Evolutionary conservation across 2,888 invertebrate species (phyloP).

Genomic region (Aporophyla nigra): DNA sequence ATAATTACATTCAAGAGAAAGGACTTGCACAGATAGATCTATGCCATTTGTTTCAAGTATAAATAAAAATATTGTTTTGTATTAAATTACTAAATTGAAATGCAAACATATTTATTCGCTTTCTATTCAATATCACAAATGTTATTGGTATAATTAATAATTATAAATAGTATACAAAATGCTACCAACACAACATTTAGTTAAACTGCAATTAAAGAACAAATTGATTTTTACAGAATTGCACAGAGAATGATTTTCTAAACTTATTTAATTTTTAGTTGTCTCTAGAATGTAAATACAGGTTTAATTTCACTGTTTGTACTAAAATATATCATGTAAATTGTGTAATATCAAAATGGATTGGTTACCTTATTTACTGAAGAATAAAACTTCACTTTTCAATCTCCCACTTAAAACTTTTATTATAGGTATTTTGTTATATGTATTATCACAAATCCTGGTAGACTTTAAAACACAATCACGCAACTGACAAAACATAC

Average conservation of each 20-base stretch:
- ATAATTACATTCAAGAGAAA: conserved; percentile 34
- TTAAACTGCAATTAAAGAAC: conserved; percentile 42
- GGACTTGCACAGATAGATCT: conserved; percentile 21
- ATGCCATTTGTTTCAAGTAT: neutral
- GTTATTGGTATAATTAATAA: conserved; percentile 39
- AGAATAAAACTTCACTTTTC: conserved; percentile 90
- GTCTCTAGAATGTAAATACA: conserved; percentile 48
- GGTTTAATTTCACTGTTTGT: conserved; percentile 51
- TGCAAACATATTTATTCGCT: conserved; percentile 45
- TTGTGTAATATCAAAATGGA: conserved; percentile 68
- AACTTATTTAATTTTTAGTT: conserved; percentile 17
- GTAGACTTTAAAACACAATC: conserved; percentile 93
- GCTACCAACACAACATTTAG: conserved; percentile 48
- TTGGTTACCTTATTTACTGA: conserved; percentile 83
- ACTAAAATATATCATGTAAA: conserved; percentile 62
- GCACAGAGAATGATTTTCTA: conserved; percentile 34
- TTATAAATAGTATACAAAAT: conserved; percentile 55
- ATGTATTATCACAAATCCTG: conserved; percentile 94
- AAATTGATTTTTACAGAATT: conserved; percentile 30
- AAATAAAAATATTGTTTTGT: conserved; percentile 29
- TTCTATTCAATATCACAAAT: conserved; percentile 59
- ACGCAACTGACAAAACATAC: conserved; percentile 91
- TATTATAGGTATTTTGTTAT: conserved; percentile 92
- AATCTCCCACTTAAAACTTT: conserved; percentile 91
- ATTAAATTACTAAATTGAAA: conserved; percentile 46